A percentile compares a stretch with the other conserved stretches of the same genome.
phyloP scores from a whole-genome alignment of 35 echinoderm and acorn worm genomes.

The Ptychodera flava region DNA sequence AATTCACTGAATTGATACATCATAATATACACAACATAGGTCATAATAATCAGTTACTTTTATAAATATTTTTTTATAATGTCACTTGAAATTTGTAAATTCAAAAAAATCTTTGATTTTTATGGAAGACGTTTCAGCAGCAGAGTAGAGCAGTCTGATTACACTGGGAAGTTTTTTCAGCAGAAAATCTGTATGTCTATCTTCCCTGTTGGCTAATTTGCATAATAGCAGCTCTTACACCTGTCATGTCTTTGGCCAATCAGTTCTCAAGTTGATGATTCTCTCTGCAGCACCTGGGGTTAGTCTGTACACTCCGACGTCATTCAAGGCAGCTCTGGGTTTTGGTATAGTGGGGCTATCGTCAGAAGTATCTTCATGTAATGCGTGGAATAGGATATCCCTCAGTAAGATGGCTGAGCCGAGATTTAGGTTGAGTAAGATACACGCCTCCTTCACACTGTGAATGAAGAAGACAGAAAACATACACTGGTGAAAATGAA shows the following conservation, averaged over 20 bases:
- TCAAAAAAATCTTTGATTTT: too few relatives aligned
- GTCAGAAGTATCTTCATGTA: constrained; percentile 40
- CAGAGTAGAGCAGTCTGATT: too few relatives aligned
- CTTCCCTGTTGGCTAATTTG: too few relatives aligned
- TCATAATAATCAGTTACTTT: too few relatives aligned
- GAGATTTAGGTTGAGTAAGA: constrained; percentile 48
- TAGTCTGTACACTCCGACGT: constrained; percentile 62
- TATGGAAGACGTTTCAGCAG: too few relatives aligned
- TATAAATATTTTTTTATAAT: too few relatives aligned
- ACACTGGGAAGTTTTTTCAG: too few relatives aligned
- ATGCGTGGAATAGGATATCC: constrained; percentile 44
- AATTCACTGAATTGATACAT: too few relatives aligned
- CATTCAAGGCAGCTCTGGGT: constrained; percentile 34
- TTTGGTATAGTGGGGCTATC: not conserved
- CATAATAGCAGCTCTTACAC: too few relatives aligned
- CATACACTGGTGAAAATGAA: not conserved
- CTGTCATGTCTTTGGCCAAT: constrained; percentile 60
- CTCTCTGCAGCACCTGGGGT: constrained; percentile 38
- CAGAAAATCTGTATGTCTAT: too few relatives aligned
- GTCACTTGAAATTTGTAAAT: too few relatives aligned
- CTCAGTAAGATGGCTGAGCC: constrained; percentile 63
- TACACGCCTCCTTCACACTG: constrained; percentile 66
- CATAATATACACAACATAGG: too few relatives aligned
- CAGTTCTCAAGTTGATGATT: constrained; percentile 49
- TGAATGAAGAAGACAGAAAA: not conserved